Evolutionary conservation across 35 echinoderm and acorn worm species (phyloP).

Genomic region (Ophiothrix spiculata): DNA sequence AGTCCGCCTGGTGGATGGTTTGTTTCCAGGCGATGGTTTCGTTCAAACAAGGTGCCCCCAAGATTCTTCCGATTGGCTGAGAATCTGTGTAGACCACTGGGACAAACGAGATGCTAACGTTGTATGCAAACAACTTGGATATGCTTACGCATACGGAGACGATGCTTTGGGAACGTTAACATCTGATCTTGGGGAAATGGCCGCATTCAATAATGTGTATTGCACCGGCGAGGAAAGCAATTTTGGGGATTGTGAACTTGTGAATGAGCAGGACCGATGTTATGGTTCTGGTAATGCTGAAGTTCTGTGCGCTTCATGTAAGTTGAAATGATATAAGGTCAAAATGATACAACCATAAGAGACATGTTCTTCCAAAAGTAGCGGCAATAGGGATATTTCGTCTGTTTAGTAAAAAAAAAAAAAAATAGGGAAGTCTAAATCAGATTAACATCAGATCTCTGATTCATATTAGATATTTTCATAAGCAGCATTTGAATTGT

Average conservation of each 20-base stretch:
- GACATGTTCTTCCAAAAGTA: background rate
- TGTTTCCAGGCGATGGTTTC: background rate
- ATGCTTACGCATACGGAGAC: background rate
- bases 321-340: background rate
- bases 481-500: too few relatives aligned
- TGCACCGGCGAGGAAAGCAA: background rate
- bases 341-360: background rate
- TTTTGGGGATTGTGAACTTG: background rate
- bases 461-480: too few relatives aligned
- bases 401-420: background rate
- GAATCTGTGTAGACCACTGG: background rate
- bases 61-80: background rate
- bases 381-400: background rate
- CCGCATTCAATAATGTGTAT: background rate
- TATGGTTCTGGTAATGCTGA: background rate
- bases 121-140: too few relatives aligned
- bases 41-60: background rate
- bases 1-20: background rate
- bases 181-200: too few relatives aligned
- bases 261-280: background rate
- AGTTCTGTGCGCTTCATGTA: background rate
- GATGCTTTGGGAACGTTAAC: background rate
- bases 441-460: background rate
- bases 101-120: background rate
- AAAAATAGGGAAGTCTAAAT: background rate